phyloP scores from a whole-genome alignment of 2,888 invertebrate genomes.

The Exephanes ischioxanthus region DNA sequence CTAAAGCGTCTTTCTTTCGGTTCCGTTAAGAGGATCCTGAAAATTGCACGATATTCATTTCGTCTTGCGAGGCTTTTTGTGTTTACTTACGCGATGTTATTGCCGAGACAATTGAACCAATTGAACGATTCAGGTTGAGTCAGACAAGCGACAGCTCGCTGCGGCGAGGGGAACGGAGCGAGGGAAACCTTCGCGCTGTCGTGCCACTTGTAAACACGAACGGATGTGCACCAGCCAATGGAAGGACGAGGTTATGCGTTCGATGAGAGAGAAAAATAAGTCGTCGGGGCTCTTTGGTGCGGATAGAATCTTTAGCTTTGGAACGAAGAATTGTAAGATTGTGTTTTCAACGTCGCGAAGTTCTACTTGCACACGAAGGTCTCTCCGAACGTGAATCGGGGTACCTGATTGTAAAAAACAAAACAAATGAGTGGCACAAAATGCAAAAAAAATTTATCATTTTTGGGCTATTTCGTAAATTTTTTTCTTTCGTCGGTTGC shows the following conservation, averaged over 20 bases:
- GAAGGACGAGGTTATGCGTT: not conserved
- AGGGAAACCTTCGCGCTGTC: conserved; percentile 10
- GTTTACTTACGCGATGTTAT: not conserved
- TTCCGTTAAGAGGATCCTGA: not conserved
- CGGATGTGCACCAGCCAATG: conserved; percentile 22
- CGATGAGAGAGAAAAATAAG: not conserved
- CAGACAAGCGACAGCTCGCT: conserved; percentile 7
- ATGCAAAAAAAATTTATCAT: too few species aligned
- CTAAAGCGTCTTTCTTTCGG: not conserved
- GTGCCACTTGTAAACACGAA: conserved; percentile 14
- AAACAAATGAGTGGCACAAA: too few species aligned
- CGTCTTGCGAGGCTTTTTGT: too few species aligned
- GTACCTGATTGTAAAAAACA: too few species aligned
- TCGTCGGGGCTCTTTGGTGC: not conserved
- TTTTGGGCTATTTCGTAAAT: too few species aligned
- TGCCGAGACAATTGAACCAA: conserved; percentile 36
- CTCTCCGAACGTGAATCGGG: too few species aligned
- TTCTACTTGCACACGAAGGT: not conserved
- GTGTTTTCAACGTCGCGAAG: not conserved
- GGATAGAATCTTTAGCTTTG: not conserved
- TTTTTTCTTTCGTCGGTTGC: not conserved
- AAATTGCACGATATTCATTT: not conserved
- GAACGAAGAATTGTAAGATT: not conserved
- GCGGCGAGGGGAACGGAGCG: conserved; percentile 11
- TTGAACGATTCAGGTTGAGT: conserved; percentile 33